Evolutionary conservation across 2,888 invertebrate genomes (phyloP), one percentile per base, ranked within the genome.

Genomic region (Cheilosia variabilis): DNA sequence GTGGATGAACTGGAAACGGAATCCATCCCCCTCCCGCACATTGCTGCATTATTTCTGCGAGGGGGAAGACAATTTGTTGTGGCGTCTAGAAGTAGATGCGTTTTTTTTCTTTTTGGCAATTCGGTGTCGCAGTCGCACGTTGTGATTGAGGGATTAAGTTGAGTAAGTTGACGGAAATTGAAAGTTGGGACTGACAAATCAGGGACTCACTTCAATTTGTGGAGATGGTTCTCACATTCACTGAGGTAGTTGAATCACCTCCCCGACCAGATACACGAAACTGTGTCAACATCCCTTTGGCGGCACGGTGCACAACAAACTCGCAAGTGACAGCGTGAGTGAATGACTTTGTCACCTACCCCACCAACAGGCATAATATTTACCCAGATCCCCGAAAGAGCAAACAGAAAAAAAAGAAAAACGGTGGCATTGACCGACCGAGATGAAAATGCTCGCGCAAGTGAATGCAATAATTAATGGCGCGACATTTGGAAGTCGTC

Each of bases 401-500:
- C n/a, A 60, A 17, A 19, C 13, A 15, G 31, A 50, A 24, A 37
- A 34, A 7, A 1, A 6, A 31, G 2, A 31, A 10, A 13, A 13
- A 13, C 37, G 55, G 52, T 41, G 57, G 22, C 52, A 57, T 34
- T 24, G 50, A 43, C 31, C 45, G 41, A 60, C 31, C 65, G 53
- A 75, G 45, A 79, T 68, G 57, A 65, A 68, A 69, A 69, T 62
- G 53, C 45, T 50, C 79, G 58, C 60, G 62, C 55, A 71, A 75
- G 57, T 65, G 80, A 76, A 68, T 53, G 24, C 22, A 52, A 72
- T 81, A 80, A 86, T 86, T 81, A 81, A 86, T 86, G 86, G 81
- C 76, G 31, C 72, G 81, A 86, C 81, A 86, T 86, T 86, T 81
- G 81, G 81, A 81, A 81, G 86, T 86, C 86, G 81, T 86, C 50